Base-by-base conservation (phyloP, 1,140 invertebrate species). In the Littorina saxatilis region DNA sequence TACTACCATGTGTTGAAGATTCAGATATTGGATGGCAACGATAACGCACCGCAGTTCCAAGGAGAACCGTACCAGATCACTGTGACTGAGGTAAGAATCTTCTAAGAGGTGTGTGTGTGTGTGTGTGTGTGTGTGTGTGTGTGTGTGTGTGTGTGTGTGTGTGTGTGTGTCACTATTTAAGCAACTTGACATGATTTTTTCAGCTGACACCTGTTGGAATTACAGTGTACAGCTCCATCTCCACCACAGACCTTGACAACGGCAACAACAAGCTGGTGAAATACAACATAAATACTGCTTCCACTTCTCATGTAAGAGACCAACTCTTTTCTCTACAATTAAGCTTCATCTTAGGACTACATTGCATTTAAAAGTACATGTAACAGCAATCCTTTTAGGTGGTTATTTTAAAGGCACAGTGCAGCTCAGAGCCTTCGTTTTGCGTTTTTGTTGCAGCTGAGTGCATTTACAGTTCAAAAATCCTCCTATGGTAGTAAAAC, bases 21-120 rank as follows among this genome's bases (percentile, higher is more conserved):
- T n/a, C 58, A 79, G 27, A 79, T 86, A 15, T 2, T 40, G n/a
- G 86, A 87, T 58, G 32, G 76, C n/a, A 87, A 87, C 75, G 86
- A 87, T 66, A 87, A 87, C 27, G 43, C 52, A 4, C 86, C 86
- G 23, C 76, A 76, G 5, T 87, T 87, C 61, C 15, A 7, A 0
- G 68, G 29, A 20, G 5, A 27, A 1, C 72, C 81, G 2, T 87
- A 87, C 37, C 15, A 13, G 17, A 47, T 63, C 1, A 63, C 29
- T 29, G 76, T 87, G 0, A 83, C 72, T 80, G 86, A 87, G 84
- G 86, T 87, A 11, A 58, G 82, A 63, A 39, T 37, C 23, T 11
- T 66, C 9, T 32, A 32, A 2, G 2, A 23, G 32, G 74, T 20
- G 2, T 35, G n/a, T 76, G 27, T 39, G 23, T 23, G 37, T 20